A percentile compares a stretch with the other conserved stretches of the same genome.
These are phyloP conservation scores for Harpagoxenus sublaevis DNA, from an alignment of 2,888 invertebrate genomes.

Conservation along the genomic window DNA sequence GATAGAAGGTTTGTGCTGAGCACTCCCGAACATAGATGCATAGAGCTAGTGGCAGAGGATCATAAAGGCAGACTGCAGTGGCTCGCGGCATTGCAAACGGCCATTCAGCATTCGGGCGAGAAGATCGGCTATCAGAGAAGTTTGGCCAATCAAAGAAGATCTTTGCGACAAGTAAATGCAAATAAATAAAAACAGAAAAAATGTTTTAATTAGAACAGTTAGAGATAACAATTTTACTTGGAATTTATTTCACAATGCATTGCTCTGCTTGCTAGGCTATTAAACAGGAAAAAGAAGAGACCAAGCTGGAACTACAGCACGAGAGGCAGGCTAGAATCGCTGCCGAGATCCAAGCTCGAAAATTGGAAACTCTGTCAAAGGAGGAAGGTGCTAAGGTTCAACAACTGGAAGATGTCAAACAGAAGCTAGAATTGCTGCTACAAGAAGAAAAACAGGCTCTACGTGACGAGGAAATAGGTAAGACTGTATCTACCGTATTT, in stretches of 20 bases:
- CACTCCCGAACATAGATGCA: constrained; percentile 90
- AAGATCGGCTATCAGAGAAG: constrained; percentile 91
- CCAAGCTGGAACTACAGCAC: constrained; percentile 79
- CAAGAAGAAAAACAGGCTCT: constrained; percentile 95
- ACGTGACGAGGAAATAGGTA: constrained; percentile 93
- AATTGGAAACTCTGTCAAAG: constrained; percentile 90
- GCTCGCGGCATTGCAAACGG: constrained; percentile 91
- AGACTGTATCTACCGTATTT: background rate
- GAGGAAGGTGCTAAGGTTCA: constrained; percentile 91
- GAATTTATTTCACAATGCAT: background rate
- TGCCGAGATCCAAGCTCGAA: constrained; percentile 88
- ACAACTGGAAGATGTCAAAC: constrained; percentile 91
- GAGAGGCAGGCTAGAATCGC: constrained; percentile 87
- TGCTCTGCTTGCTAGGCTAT: constrained; percentile 69
- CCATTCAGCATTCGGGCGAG: constrained; percentile 90
- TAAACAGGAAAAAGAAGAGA: constrained; percentile 81
- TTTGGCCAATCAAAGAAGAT: constrained; percentile 87
- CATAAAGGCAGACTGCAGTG: constrained; percentile 93
- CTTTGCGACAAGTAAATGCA: constrained; percentile 84
- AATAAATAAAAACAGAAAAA: constrained; percentile 71
- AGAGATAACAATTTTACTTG: background rate
- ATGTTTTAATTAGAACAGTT: background rate
- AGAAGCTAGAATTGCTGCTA: constrained; percentile 90
- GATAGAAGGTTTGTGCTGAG: constrained; percentile 90
- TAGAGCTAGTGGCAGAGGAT: constrained; percentile 91